Evolutionary conservation across 2,888 invertebrate species (phyloP).

Genomic region (Selenia dentaria): DNA sequence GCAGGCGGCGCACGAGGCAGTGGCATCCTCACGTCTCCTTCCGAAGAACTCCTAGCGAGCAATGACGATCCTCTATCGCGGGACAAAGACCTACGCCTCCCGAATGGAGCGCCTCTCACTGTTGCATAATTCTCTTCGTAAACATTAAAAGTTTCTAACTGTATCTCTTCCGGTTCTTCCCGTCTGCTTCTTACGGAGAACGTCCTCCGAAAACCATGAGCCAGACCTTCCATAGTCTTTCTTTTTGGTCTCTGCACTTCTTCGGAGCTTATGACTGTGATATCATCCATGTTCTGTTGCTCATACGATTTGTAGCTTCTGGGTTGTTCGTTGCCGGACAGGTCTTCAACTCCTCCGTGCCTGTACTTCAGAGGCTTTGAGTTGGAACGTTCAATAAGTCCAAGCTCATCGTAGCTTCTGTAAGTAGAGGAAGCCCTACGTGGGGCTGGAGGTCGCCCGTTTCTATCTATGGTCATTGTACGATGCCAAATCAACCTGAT

Average conservation of each 20-base stretch:
- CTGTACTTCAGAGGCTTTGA: conserved; percentile 66
- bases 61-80: conserved; percentile 79
- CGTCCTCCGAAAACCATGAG: conserved; percentile 72
- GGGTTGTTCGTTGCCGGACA: conserved; percentile 63
- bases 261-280: conserved; percentile 77
- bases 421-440: conserved; percentile 73
- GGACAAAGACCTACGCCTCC: conserved; percentile 74
- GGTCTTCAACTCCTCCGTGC: conserved; percentile 73
- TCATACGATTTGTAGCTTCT: conserved; percentile 59
- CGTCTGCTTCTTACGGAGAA: conserved; percentile 71
- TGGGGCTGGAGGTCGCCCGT: conserved; percentile 73
- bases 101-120: conserved; percentile 73
- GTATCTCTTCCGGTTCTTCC: conserved; percentile 69
- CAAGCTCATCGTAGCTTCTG: conserved; percentile 78
- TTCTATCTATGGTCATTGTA: conserved; percentile 76
- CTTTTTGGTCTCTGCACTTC: conserved; percentile 69
- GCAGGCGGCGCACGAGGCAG: conserved; percentile 66
- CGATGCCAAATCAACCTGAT: conserved; percentile 56
- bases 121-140: conserved; percentile 73
- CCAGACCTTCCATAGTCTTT: conserved; percentile 73
- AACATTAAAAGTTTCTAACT: conserved; percentile 69
- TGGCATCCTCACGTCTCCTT: conserved; percentile 86
- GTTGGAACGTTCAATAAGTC: conserved; percentile 63
- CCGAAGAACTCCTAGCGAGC: conserved; percentile 88
- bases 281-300: conserved; percentile 67